A percentile compares a stretch with the other conserved stretches of the same genome.
Evolutionary conservation across 1,140 invertebrate genomes (phyloP).

Genomic region (Sitobion miscanthi): DNA sequence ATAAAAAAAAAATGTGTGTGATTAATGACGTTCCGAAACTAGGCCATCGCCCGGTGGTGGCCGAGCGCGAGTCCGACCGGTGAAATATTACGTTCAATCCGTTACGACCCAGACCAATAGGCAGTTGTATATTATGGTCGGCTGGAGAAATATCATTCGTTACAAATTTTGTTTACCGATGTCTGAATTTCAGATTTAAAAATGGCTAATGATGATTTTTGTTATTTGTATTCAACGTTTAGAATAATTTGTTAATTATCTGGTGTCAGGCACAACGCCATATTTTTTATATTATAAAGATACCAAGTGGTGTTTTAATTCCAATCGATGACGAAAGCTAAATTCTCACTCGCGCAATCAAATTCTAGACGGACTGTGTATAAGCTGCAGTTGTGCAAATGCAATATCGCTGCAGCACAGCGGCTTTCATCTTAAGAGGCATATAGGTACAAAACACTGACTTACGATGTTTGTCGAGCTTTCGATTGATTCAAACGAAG

Average conservation of each 20-base stretch:
- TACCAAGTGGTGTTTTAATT: too few relatives aligned
- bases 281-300: too few relatives aligned
- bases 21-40: neutral
- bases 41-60: neutral
- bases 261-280: too few relatives aligned
- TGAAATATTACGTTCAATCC: neutral
- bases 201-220: neutral
- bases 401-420: neutral
- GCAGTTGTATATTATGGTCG: neutral
- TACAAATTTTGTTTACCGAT: neutral
- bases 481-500: neutral
- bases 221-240: too few relatives aligned
- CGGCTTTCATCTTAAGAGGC: neutral
- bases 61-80: neutral
- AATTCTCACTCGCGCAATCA: neutral
- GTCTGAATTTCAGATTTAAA: neutral
- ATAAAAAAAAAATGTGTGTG: neutral
- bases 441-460: neutral
- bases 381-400: neutral
- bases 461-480: neutral
- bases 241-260: too few relatives aligned
- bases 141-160: neutral
- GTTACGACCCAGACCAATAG: neutral
- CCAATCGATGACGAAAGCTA: too few relatives aligned
- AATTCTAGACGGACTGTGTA: neutral